Percentiles rank a stretch among this genome's conserved stretches.
Conservation (phyloP, 2,113 vertebrate genomes). For the Ginglymostoma cirratum region DNA sequence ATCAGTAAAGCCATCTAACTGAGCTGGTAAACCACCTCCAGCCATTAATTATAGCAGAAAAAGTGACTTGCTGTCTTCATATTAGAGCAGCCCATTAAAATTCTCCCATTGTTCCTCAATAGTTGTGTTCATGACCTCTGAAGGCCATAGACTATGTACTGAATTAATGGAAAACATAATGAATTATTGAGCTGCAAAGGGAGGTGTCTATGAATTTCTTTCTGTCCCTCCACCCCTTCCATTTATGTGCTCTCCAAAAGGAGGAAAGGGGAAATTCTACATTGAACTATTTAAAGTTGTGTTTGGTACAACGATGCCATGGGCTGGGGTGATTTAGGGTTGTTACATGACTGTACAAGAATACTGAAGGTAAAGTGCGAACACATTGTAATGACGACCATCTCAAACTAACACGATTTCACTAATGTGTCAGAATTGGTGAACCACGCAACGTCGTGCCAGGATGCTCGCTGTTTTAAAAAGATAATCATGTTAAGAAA, state of each 20-base stretch:
- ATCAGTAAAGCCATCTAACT: not conserved
- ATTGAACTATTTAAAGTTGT: not conserved
- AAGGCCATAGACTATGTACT: not conserved
- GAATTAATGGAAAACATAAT: constrained; percentile 15
- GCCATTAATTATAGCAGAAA: not conserved
- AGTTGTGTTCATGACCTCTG: not conserved
- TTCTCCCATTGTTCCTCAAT: not conserved
- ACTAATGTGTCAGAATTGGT: not conserved
- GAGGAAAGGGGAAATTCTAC: not conserved
- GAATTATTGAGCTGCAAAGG: not conserved
- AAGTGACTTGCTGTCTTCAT: not conserved
- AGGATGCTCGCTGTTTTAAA: not conserved
- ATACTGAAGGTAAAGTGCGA: not conserved
- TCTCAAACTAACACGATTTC: not conserved
- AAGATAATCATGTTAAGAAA: not conserved
- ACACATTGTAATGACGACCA: not conserved
- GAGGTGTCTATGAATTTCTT: not conserved
- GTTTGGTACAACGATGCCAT: not conserved
- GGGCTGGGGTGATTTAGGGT: not conserved
- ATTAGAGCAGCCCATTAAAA: not conserved
- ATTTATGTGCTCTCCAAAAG: not conserved
- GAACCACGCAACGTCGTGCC: not conserved
- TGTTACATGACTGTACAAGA: too few species aligned
- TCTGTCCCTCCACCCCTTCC: too few species aligned
- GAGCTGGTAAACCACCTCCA: not conserved